Evolutionary conservation across 2,888 invertebrate genomes (phyloP).

Genomic region (Diarsia mendica): DNA sequence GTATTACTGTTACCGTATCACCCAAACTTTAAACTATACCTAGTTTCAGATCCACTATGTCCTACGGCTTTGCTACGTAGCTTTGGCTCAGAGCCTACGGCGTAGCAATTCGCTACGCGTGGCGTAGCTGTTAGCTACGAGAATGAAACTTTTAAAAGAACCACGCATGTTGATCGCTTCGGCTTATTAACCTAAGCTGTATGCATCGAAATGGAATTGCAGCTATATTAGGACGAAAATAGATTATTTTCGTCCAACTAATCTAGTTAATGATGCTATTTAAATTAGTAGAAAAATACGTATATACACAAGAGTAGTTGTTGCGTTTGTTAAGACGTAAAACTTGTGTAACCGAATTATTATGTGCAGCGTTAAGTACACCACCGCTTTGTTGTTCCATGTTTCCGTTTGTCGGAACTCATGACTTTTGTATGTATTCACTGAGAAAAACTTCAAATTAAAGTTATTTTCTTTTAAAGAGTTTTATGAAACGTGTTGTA

Average conservation of each 20-base stretch:
- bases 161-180: background rate
- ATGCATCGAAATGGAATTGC: background rate
- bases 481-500: background rate
- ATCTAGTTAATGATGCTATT: background rate
- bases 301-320: background rate
- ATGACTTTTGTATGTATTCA: background rate
- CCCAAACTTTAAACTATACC: background rate
- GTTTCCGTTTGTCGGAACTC: background rate
- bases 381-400: background rate
- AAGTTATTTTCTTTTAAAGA: background rate
- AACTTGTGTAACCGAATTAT: background rate
- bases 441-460: background rate
- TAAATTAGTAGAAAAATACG: background rate
- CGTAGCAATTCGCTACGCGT: background rate
- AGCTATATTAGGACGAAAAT: background rate
- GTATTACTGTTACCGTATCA: background rate
- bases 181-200: background rate
- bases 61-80: background rate
- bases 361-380: background rate
- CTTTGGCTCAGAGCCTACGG: conserved; percentile 2
- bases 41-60: background rate
- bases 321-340: background rate
- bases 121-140: conserved; percentile 1
- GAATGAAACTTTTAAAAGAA: background rate
- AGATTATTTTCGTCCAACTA: too few species aligned